A percentile compares a stretch with the other conserved stretches of the same genome.
Evolutionary conservation across 2,113 vertebrate species (phyloP).

Genomic region (Lonchura striata): DNA sequence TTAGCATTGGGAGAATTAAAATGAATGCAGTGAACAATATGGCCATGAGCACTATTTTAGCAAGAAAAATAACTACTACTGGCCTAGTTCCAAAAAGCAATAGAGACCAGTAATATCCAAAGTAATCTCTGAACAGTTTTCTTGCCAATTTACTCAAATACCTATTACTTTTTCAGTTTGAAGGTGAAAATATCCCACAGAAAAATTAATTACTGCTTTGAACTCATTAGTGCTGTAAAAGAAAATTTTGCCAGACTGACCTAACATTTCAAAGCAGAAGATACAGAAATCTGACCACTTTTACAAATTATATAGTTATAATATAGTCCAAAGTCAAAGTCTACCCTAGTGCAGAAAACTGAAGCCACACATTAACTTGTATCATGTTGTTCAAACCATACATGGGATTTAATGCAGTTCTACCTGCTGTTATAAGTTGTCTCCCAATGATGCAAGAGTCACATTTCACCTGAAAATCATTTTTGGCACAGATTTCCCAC

Average conservation of each 20-base stretch:
- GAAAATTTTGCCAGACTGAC: slow-evolving; percentile 3
- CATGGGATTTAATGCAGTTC: background rate
- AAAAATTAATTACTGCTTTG: slow-evolving; percentile 49
- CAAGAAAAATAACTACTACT: slow-evolving; percentile 37
- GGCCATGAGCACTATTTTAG: slow-evolving; percentile 13
- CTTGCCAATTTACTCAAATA: slow-evolving; percentile 61
- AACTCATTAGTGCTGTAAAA: slow-evolving; percentile 12
- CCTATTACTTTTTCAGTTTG: slow-evolving; percentile 40
- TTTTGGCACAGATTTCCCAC: background rate
- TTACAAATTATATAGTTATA: background rate
- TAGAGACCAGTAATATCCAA: slow-evolving; percentile 15
- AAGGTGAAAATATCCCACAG: slow-evolving; percentile 15
- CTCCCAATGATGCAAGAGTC: background rate
- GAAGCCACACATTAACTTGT: background rate
- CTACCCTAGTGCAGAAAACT: background rate
- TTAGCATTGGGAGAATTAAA: background rate
- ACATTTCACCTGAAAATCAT: background rate
- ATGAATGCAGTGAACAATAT: background rate
- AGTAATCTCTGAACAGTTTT: slow-evolving; percentile 25
- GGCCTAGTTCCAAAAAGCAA: slow-evolving; percentile 62
- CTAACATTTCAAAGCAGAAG: slow-evolving; percentile 37
- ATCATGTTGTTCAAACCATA: background rate
- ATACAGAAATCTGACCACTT: background rate
- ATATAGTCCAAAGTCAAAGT: background rate
- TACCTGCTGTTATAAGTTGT: background rate